Evolutionary conservation across 2,888 invertebrate species (phyloP).

Genomic region (Andrena fulva): DNA sequence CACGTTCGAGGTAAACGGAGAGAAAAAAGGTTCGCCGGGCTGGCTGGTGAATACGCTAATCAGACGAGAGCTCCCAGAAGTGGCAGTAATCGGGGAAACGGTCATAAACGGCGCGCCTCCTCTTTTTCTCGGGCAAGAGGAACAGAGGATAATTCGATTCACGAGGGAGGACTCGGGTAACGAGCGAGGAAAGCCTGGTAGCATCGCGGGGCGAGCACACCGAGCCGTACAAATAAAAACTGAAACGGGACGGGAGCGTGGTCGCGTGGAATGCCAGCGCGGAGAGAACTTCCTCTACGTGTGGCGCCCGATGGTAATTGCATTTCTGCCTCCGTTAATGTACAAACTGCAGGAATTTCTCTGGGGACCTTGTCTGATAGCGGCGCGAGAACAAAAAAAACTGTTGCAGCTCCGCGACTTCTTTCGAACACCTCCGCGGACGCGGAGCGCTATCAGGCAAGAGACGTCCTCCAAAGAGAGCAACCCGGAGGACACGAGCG

Average conservation of each 20-base stretch:
- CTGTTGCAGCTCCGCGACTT: not conserved
- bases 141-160: conserved; percentile 65
- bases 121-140: conserved; percentile 50
- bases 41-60: conserved; percentile 48
- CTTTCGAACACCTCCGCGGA: not conserved
- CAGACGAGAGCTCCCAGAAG: conserved; percentile 50
- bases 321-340: conserved; percentile 48
- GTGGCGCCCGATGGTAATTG: conserved; percentile 65
- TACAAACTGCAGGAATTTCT: conserved; percentile 58
- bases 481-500: not conserved
- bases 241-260: conserved; percentile 41
- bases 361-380: conserved; percentile 31
- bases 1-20: not conserved
- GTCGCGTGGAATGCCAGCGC: conserved; percentile 48
- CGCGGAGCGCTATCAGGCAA: not conserved
- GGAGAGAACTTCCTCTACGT: conserved; percentile 43
- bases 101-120: conserved; percentile 58
- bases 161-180: conserved; percentile 56
- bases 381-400: not conserved
- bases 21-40: not conserved
- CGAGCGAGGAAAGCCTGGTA: conserved; percentile 53
- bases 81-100: conserved; percentile 53
- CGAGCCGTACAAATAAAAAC: conserved; percentile 69
- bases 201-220: conserved; percentile 40
- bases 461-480: not conserved